These are phyloP conservation scores for Camptogramma bilineatum DNA, from an alignment of 2,888 invertebrate species.

Conservation along the genomic window DNA sequence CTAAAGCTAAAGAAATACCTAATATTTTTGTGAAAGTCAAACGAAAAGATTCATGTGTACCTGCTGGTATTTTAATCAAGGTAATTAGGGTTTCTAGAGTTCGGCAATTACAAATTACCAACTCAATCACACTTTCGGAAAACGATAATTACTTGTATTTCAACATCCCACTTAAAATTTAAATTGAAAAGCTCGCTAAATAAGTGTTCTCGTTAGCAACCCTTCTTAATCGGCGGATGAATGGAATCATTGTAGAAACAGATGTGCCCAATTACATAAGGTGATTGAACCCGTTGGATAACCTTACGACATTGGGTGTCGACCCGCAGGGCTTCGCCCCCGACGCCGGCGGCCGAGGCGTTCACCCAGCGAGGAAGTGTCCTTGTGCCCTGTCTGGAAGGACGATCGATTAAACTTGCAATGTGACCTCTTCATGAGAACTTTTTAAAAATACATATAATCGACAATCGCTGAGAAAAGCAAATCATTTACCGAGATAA, in stretches of 20 bases:
- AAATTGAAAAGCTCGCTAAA: constrained; percentile 15
- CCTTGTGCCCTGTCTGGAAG: constrained; percentile 34
- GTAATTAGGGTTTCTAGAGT: background rate
- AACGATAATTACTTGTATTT: background rate
- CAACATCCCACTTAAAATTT: constrained; percentile 2
- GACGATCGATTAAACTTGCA: constrained; percentile 11
- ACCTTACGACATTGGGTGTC: constrained; percentile 62
- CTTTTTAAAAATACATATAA: too few species aligned
- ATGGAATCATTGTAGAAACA: constrained; percentile 45
- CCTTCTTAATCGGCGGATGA: constrained; percentile 40
- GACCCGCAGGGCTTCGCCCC: constrained; percentile 55
- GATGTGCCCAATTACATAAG: constrained; percentile 46
- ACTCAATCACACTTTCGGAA: background rate
- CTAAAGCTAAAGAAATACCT: too few species aligned
- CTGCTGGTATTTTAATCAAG: background rate
- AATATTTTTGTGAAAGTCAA: too few species aligned
- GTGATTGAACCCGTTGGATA: constrained; percentile 55
- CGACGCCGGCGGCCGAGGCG: constrained; percentile 37
- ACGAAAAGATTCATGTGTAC: background rate
- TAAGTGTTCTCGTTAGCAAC: constrained; percentile 29
- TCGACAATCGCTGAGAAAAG: too few species aligned
- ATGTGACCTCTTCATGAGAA: background rate
- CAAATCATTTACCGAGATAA: too few species aligned
- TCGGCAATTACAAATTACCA: background rate
- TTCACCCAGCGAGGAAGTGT: constrained; percentile 40